phyloP scores from a whole-genome alignment of 2,113 vertebrate species.

The Corynorhinus townsendii region DNA sequence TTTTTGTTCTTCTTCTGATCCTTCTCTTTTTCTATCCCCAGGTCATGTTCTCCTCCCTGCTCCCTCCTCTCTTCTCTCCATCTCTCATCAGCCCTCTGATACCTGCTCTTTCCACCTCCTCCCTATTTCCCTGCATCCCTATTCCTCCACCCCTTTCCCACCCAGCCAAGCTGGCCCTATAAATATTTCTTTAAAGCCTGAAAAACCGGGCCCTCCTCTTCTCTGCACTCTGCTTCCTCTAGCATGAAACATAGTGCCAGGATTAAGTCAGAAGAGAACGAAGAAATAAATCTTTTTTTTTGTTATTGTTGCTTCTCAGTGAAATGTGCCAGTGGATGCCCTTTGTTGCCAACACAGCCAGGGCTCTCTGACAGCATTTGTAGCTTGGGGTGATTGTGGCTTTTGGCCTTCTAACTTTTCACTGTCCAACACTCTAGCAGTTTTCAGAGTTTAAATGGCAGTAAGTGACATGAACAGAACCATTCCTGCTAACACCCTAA shows the following conservation, averaged over 20 bases:
- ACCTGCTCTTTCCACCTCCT: background rate
- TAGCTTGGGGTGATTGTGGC: background rate
- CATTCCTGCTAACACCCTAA: background rate
- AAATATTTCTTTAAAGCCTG: background rate
- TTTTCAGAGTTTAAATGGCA: slow-evolving; percentile 29
- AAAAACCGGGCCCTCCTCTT: background rate
- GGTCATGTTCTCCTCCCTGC: background rate
- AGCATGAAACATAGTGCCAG: background rate
- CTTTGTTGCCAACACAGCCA: background rate
- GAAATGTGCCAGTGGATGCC: background rate
- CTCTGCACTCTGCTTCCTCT: background rate
- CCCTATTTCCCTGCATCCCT: background rate
- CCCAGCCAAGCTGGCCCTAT: background rate
- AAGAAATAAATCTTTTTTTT: background rate
- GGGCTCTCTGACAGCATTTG: background rate
- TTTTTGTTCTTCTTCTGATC: background rate
- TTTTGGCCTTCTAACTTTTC: background rate
- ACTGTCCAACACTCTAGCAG: background rate
- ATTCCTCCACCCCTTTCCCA: background rate
- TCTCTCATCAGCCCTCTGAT: background rate
- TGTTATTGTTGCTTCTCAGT: background rate
- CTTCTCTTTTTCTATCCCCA: background rate
- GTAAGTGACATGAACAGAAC: background rate
- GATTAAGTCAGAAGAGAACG: background rate
- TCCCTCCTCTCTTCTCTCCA: background rate